Evolutionary conservation across 2,888 invertebrate genomes (phyloP).

Genomic region (Argyresthia goedartella): DNA sequence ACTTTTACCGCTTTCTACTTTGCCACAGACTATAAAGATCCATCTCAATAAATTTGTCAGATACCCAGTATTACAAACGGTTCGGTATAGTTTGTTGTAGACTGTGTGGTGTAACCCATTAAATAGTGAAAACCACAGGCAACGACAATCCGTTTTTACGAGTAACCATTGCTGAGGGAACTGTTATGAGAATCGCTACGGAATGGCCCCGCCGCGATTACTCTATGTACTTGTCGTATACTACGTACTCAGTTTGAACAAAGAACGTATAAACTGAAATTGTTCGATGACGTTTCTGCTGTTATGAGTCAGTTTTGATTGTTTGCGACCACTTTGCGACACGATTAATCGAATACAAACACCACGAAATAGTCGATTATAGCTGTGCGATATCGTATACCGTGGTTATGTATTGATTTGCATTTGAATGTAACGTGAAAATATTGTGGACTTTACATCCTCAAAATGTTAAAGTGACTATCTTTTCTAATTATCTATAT

Average conservation of each 20-base stretch:
- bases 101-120: slow-evolving; percentile 27
- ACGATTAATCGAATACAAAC: too few relatives aligned
- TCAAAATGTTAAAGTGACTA: too few relatives aligned
- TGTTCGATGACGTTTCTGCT: background rate
- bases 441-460: too few relatives aligned
- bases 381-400: too few relatives aligned
- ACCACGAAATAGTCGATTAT: too few relatives aligned
- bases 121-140: slow-evolving; percentile 33
- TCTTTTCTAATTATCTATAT: too few relatives aligned
- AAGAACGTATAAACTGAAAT: background rate
- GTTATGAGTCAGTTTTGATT: too few relatives aligned
- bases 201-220: slow-evolving; percentile 27
- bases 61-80: background rate
- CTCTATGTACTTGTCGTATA: slow-evolving; percentile 30
- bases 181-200: slow-evolving; percentile 45
- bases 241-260: background rate
- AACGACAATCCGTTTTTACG: slow-evolving; percentile 54
- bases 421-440: too few relatives aligned
- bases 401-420: too few relatives aligned
- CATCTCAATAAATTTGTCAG: background rate
- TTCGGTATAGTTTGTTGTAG: background rate
- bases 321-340: too few relatives aligned
- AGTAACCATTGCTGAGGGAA: slow-evolving; percentile 34
- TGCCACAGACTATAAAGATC: slow-evolving; percentile 17
- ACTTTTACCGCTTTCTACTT: slow-evolving; percentile 16